Evolutionary conservation across 2,888 invertebrate species (phyloP).

Genomic region (Drosophila crucigera): DNA sequence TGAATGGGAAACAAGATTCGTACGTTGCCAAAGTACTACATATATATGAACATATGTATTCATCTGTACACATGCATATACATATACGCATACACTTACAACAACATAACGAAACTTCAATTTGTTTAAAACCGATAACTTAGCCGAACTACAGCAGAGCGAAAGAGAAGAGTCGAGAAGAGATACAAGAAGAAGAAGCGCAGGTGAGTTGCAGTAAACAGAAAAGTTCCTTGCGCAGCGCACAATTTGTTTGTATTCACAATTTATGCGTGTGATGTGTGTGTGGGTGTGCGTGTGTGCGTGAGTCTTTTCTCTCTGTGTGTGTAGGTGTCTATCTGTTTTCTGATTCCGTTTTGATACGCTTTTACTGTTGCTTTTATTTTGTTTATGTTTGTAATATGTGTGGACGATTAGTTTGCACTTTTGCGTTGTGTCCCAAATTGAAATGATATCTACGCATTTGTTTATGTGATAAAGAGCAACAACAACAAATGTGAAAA

Average conservation of each 20-base stretch:
- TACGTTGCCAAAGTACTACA: constrained; percentile 62
- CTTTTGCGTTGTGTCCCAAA: constrained; percentile 37
- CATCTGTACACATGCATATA: constrained; percentile 38
- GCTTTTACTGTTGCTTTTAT: constrained; percentile 38
- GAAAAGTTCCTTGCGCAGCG: constrained; percentile 34
- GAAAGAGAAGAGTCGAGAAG: background rate
- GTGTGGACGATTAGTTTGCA: constrained; percentile 59
- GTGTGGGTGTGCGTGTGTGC: constrained; percentile 7
- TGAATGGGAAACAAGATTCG: constrained; percentile 63
- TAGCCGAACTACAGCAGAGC: constrained; percentile 16
- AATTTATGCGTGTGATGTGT: constrained; percentile 9
- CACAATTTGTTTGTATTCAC: constrained; percentile 45
- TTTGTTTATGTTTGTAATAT: constrained; percentile 67
- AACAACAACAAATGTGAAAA: constrained; percentile 21
- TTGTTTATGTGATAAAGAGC: constrained; percentile 60
- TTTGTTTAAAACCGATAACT: constrained; percentile 45
- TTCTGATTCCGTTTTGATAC: constrained; percentile 41
- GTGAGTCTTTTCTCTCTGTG: constrained; percentile 22
- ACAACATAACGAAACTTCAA: constrained; percentile 47
- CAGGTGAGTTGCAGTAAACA: constrained; percentile 61
- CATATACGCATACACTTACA: constrained; percentile 49
- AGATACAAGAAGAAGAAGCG: constrained; percentile 46
- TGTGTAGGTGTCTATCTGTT: constrained; percentile 42
- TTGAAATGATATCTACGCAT: constrained; percentile 61
- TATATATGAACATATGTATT: constrained; percentile 40